phyloP scores from a whole-genome alignment of 2,797 vertebrate genomes.

The Chelidonichthys spinosus region DNA sequence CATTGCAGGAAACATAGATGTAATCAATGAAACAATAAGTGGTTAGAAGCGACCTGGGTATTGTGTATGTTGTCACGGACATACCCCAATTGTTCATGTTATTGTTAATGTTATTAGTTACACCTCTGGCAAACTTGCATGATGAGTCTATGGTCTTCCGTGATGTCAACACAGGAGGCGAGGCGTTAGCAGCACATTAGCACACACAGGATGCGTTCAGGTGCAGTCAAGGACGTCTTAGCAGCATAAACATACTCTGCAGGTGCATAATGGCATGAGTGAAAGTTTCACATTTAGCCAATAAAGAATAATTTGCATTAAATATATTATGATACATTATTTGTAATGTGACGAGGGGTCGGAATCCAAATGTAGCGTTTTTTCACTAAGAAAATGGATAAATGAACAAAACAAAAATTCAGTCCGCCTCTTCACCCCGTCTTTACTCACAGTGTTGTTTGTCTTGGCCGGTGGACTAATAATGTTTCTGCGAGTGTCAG shows the following conservation, averaged over 20 bases:
- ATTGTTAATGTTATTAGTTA: neutral
- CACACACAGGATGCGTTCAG: neutral
- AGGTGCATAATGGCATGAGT: neutral
- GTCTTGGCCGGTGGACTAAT: constrained; percentile 60
- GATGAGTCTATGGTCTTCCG: neutral
- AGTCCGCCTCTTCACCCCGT: neutral
- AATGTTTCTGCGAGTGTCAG: constrained; percentile 73
- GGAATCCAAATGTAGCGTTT: too few species aligned
- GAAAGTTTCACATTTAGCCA: neutral
- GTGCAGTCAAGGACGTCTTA: neutral
- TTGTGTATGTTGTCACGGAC: neutral
- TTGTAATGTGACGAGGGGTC: neutral
- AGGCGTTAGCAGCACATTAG: neutral
- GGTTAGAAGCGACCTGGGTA: neutral
- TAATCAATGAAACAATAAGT: neutral
- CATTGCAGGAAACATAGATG: neutral
- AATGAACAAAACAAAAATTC: neutral
- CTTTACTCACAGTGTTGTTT: constrained; percentile 34
- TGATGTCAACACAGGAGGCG: neutral
- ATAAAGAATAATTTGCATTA: neutral
- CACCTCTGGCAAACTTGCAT: neutral
- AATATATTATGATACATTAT: too few species aligned
- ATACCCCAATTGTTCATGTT: neutral
- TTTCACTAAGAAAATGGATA: neutral
- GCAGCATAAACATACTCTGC: neutral